phyloP scores from a whole-genome alignment of 2,113 vertebrate genomes.

The Vidua macroura region DNA sequence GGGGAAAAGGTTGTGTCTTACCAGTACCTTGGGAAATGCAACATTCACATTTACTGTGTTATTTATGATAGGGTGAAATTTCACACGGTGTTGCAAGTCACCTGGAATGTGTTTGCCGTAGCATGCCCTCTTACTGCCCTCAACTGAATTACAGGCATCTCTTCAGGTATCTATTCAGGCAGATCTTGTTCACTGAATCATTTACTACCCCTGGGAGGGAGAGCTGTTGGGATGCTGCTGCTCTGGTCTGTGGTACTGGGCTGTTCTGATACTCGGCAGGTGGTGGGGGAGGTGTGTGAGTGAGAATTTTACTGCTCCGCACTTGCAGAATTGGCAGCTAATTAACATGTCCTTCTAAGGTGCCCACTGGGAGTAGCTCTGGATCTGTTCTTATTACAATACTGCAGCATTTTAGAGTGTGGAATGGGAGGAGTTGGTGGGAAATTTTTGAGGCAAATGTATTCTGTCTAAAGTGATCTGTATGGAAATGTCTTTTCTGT shows the following conservation, averaged over 20 bases:
- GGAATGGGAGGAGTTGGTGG: not conserved
- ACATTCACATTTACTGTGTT: not conserved
- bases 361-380: not conserved
- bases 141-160: not conserved
- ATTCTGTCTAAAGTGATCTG: not conserved
- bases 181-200: not conserved
- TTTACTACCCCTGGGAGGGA: not conserved
- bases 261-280: not conserved
- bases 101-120: conserved; percentile 48
- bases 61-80: conserved; percentile 34
- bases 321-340: not conserved
- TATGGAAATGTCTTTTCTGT: not conserved
- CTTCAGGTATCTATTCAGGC: not conserved
- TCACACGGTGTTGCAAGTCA: conserved; percentile 27
- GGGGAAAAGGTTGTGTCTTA: not conserved
- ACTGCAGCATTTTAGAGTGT: not conserved
- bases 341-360: not conserved
- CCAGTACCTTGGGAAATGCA: not conserved
- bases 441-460: not conserved
- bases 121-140: not conserved
- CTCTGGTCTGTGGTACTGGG: not conserved
- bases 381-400: not conserved
- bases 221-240: not conserved
- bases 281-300: fast-evolving
- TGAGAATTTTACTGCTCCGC: fast-evolving